Evolutionary conservation across 2,113 vertebrate species (phyloP).

Genomic region (Seriola aureovittata): DNA sequence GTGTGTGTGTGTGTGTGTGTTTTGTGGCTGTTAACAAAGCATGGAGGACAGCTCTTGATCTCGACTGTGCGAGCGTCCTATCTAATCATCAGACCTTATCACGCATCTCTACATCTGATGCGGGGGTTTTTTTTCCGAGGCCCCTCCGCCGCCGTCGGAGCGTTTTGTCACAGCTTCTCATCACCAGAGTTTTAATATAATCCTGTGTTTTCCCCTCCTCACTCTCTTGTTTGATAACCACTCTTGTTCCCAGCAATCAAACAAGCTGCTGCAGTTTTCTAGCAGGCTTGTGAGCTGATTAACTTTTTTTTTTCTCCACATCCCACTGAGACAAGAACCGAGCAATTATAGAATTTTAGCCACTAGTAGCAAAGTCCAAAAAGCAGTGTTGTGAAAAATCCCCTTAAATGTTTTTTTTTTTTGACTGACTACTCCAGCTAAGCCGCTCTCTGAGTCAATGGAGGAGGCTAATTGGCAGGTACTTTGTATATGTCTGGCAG

Average conservation of each 20-base stretch:
- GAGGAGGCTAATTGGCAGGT: constrained; percentile 68
- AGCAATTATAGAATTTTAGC: constrained; percentile 50
- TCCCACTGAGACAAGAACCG: constrained; percentile 35
- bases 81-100: constrained; percentile 50
- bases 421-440: constrained; percentile 43
- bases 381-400: constrained; percentile 40
- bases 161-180: constrained; percentile 48
- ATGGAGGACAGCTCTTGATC: constrained; percentile 39
- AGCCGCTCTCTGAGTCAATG: constrained; percentile 65
- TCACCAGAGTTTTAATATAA: constrained; percentile 26
- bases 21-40: constrained; percentile 6
- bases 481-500: constrained; percentile 60
- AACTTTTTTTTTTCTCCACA: constrained; percentile 29
- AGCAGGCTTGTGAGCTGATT: constrained; percentile 39
- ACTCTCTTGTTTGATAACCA: constrained; percentile 37
- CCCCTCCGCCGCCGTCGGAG: neutral
- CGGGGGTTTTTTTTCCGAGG: neutral
- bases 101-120: constrained; percentile 15
- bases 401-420: constrained; percentile 17
- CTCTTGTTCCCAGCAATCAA: constrained; percentile 45
- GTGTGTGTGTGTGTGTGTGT: neutral
- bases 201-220: constrained; percentile 34
- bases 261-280: constrained; percentile 20
- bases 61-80: constrained; percentile 4
- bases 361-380: constrained; percentile 27